phyloP scores from a whole-genome alignment of 1,140 invertebrate species.

The Brachionus paranguensis region DNA sequence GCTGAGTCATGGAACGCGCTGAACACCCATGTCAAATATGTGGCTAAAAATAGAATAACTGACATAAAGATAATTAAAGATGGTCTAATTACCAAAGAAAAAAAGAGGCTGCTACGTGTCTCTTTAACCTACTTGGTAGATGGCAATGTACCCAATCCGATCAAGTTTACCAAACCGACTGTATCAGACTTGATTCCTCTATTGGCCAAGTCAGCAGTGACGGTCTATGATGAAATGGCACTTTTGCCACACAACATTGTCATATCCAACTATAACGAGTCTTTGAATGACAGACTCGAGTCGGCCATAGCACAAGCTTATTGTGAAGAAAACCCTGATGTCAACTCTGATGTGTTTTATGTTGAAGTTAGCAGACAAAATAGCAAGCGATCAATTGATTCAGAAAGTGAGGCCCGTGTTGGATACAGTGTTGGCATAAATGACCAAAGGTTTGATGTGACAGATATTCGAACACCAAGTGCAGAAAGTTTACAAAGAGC shows the following conservation, averaged over 20 bases:
- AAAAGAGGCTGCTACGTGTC: not conserved
- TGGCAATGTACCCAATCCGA: constrained; percentile 15
- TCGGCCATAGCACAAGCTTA: not conserved
- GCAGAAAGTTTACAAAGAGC: not conserved
- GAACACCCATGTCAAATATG: not conserved
- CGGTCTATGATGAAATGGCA: not conserved
- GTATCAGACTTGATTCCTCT: not conserved
- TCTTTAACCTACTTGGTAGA: constrained; percentile 24
- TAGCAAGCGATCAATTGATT: not conserved
- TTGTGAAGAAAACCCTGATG: not conserved
- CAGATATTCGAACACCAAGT: not conserved
- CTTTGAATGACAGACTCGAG: not conserved
- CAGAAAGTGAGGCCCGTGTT: not conserved
- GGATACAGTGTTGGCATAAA: not conserved
- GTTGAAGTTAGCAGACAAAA: not conserved
- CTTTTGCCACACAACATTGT: not conserved
- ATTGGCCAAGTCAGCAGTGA: not conserved
- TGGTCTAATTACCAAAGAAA: not conserved
- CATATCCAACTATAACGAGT: not conserved
- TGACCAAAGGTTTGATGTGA: not conserved
- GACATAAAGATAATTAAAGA: not conserved
- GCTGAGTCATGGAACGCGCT: not conserved
- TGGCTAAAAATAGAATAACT: not conserved
- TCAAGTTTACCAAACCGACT: constrained; percentile 1
- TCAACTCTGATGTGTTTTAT: not conserved